Evolutionary conservation across 2,888 invertebrate species (phyloP), one percentile per base, ranked within the genome.

Genomic region (Oxyteleia sp.): DNA sequence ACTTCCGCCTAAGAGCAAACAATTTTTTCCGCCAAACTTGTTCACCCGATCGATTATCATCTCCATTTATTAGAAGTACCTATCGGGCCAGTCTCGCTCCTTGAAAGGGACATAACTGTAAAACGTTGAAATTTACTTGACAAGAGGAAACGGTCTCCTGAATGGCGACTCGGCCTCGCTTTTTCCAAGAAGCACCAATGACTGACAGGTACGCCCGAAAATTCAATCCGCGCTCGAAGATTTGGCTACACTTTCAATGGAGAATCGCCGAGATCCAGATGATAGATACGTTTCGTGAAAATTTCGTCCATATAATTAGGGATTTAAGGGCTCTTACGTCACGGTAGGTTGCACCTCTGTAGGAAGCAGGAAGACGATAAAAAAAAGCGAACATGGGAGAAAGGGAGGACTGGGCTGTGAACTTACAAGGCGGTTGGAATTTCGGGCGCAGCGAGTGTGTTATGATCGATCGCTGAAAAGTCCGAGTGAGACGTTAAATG

Each of bases 261-360:
- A 18, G 49, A 38, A 45, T 32, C 23, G 45, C 8, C 64, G 49
- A 87, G 86, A 86, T 87, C 85, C 86, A 84, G 81, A 87, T 85
- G 86, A 87, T 83, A 86, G 87, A 87, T 87, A 87, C 84, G 82
- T 82, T 82, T 83, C 47, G 64, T 82, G 85, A 84, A 82, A 85
- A 85, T 76, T 76, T 76, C 75, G 64, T 43, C 81, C 78, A 79
- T 78, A 78, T 87, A 86, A 86, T 85, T 85, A 84, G 66, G 83
- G 84, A 79, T 82, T 82, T 76, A 49, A n/a, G 66, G 69, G 35
- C 61, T 81, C 72, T 81, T 82, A 45, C 78, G 84, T 85, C 85
- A 85, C 85, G 84, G 43, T 72, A 61, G 59, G 51, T 53, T 78
- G 82, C 75, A 71, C 82, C 72, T 74, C 47, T 38, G 64, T 38